Base-by-base conservation (phyloP, 2,113 vertebrate species). In the Trogon surrucura region DNA sequence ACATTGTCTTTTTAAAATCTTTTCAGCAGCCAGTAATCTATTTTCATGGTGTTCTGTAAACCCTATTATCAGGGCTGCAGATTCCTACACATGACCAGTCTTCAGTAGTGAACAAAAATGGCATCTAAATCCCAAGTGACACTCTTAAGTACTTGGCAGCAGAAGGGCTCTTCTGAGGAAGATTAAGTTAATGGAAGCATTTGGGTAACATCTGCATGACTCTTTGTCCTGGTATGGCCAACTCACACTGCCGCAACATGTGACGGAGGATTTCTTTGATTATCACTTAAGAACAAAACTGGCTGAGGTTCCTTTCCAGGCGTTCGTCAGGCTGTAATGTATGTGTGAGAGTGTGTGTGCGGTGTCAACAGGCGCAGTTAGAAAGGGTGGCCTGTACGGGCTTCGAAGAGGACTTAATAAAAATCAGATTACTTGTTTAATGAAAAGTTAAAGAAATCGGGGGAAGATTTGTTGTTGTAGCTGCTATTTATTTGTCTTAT, bases 161-260 rank as follows among this genome's bases (percentile, higher is more conserved):
- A 96, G 93, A 97, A 96, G 96, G 96, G 95, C 93, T 95, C 97
- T 96, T 95, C 96, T 91, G 97, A 98, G 97, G 93, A 97, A 97
- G 97, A 98, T 97, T 97, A 98, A 97, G 97, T 98, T 97, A 96
- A 97, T 97, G 95, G 97, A 97, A 96, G 97, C 96, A 60, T 96
- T 98, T 97, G 81, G 71, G 96, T 96, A 97, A 97, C 97, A 97
- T 96, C 97, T 97, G 95, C 88, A 97, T 95, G 96, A 94, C 85
- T 94, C 95, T 95, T 95, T 77, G 38, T 96, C 89, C 92, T 80
- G 78, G 91, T 88, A 92, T 80, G 89, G 94, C 97, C 89, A 97
- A 95, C 95, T 93, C 97, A 97, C 96, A 96, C 95, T 92, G 92
- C 94, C 1, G 4, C 88, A 91, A 96, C 96, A 97, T 57, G 97